Evolutionary conservation across 2,888 invertebrate species (phyloP).

Genomic region (Copidosoma aretas): DNA sequence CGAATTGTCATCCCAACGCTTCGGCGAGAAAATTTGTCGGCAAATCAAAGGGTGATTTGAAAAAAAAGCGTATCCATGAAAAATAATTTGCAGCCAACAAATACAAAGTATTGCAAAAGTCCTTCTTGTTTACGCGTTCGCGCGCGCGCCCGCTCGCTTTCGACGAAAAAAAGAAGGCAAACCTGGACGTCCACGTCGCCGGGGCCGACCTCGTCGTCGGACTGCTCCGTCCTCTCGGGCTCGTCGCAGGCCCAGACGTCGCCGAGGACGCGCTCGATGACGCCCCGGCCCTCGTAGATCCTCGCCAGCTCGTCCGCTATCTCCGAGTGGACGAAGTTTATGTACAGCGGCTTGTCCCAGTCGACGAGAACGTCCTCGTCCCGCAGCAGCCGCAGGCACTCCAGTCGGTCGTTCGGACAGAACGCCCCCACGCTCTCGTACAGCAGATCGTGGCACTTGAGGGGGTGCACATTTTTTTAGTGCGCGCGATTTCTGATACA

Average conservation of each 20-base stretch:
- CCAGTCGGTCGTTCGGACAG: constrained; percentile 79
- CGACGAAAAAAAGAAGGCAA: neutral
- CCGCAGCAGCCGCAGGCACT: constrained; percentile 74
- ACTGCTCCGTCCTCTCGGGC: constrained; percentile 56
- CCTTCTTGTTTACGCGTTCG: too few species aligned
- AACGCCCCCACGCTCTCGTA: constrained; percentile 88
- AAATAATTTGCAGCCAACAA: too few species aligned
- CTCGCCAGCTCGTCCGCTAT: constrained; percentile 81
- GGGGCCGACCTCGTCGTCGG: constrained; percentile 48
- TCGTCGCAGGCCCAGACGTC: constrained; percentile 80
- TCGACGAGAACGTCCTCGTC: constrained; percentile 80
- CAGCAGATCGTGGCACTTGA: constrained; percentile 67
- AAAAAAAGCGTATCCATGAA: too few species aligned
- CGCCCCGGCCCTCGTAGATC: constrained; percentile 71
- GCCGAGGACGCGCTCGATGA: constrained; percentile 78
- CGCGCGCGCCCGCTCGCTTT: too few species aligned
- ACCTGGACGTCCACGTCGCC: constrained; percentile 39
- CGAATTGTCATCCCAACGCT: too few species aligned
- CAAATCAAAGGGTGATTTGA: too few species aligned
- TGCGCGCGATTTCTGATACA: too few species aligned
- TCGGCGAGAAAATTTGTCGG: too few species aligned
- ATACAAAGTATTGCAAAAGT: too few species aligned
- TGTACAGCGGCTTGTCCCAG: constrained; percentile 81
- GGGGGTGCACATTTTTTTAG: neutral
- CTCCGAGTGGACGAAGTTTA: constrained; percentile 84